Conservation (phyloP, 2,888 invertebrate genomes). For the Chaetoderma sp. region DNA sequence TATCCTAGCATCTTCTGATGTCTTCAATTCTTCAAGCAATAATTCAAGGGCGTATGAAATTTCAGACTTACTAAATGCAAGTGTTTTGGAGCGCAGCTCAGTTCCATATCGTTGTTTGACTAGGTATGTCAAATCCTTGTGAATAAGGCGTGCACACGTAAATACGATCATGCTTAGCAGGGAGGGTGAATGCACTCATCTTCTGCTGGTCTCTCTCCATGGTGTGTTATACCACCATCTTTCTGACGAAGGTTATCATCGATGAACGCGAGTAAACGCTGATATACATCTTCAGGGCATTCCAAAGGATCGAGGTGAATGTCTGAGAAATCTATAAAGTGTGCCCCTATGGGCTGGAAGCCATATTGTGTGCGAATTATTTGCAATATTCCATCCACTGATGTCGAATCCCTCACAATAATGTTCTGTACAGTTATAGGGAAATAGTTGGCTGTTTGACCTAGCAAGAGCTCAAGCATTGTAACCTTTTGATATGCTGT, state of each 20-base stretch:
- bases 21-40: conserved; percentile 35
- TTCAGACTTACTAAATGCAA: conserved; percentile 40
- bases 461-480: conserved; percentile 32
- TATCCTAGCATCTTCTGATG: conserved; percentile 21
- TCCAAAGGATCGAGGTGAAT: conserved; percentile 22
- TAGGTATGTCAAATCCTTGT: conserved; percentile 29
- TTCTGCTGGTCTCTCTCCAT: background rate
- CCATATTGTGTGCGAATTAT: conserved; percentile 23
- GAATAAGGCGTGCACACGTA: conserved; percentile 34
- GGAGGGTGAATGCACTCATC: conserved; percentile 30
- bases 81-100: conserved; percentile 33
- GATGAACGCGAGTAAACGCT: conserved; percentile 28
- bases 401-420: conserved; percentile 16
- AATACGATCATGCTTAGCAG: conserved; percentile 38
- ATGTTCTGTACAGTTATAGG: conserved; percentile 19
- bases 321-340: conserved; percentile 17
- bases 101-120: conserved; percentile 42
- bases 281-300: conserved; percentile 22
- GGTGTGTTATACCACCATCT: conserved; percentile 21
- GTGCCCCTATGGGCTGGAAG: conserved; percentile 22
- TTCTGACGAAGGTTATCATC: conserved; percentile 34
- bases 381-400: conserved; percentile 20
- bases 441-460: conserved; percentile 26
- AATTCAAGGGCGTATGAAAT: conserved; percentile 35
- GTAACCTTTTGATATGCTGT: conserved; percentile 29